Evolutionary conservation across 2,888 invertebrate species (phyloP), one percentile per base, ranked within the genome.

Genomic region (Muscina levida): DNA sequence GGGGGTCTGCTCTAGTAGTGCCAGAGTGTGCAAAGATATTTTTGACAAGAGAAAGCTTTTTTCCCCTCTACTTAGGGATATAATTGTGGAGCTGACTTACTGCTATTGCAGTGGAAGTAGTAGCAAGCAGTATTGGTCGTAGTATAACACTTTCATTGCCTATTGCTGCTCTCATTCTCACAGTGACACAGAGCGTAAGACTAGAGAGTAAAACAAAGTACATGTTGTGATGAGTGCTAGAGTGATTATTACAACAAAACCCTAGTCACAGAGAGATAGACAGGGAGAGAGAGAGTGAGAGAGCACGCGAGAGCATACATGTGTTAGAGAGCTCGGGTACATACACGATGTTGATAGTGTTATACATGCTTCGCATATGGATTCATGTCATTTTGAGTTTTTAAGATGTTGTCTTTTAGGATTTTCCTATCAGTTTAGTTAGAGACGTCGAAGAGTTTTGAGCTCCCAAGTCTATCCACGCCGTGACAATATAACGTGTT

Each of bases 371-470:
- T 17, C 62, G 8, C 37, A 42, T 8, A 39, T 15, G 42, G 26
- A 22, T 53, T 48, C 19, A 39, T 56, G 62, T 68, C 51, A 68
- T 46, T 72, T 72, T 71, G 48, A 72, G 72, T 77, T 87, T 88
- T 86, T 87, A 88, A 88, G 87, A 85, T 82, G 81, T 86, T 85
- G 85, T 85, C 85, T 85, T 48, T 59, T 71, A 85, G 85, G 85
- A 82, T 83, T 86, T 86, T 83, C 82, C 67, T 74, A 83, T 87
- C 84, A 87, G 87, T 87, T 86, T 86, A 87, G 87, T 86, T 87
- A 86, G 87, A 86, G 87, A 84, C 87, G 85, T 85, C 84, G 87
- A 85, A 85, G 85, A 85, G 87, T 84, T 82, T 84, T 82, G 85
- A 83, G 76, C 82, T 72, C 22, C 57, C 22, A 80, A 51, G 57